These are phyloP conservation scores for Melanerpes formicivorus DNA, from an alignment of 2,113 vertebrate species.

Conservation along the genomic window DNA sequence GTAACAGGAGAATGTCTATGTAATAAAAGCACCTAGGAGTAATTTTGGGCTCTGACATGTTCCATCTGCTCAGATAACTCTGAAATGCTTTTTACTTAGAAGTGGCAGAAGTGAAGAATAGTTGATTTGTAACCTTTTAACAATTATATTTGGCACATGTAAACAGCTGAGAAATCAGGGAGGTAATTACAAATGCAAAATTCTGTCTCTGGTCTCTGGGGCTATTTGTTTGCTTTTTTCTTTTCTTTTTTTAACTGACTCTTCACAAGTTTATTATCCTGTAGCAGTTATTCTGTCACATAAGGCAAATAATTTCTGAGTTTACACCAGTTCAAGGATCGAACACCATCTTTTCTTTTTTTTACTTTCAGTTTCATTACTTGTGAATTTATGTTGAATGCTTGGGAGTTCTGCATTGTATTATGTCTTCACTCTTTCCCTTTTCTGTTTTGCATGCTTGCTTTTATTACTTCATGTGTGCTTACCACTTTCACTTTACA, in stretches of 20 bases:
- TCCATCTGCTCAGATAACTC: neutral
- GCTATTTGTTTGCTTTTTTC: neutral
- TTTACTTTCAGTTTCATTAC: conserved; percentile 36
- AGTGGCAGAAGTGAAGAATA: neutral
- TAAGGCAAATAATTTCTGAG: neutral
- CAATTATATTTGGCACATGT: neutral
- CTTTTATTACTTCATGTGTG: conserved; percentile 27
- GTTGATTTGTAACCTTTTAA: neutral
- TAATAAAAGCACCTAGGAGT: neutral
- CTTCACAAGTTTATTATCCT: neutral
- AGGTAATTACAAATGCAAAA: neutral
- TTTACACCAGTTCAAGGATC: neutral
- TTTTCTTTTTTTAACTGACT: neutral
- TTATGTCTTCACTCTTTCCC: conserved; percentile 22
- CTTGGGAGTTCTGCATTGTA: neutral
- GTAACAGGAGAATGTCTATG: neutral
- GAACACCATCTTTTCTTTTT: neutral
- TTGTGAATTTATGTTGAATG: neutral
- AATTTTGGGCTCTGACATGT: conserved; percentile 20
- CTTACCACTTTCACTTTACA: conserved; percentile 41
- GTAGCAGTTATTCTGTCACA: neutral
- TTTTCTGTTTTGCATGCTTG: conserved; percentile 60
- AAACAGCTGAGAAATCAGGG: neutral
- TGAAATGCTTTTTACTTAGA: neutral
- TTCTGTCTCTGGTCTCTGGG: neutral